phyloP scores from a whole-genome alignment of 2,797 vertebrate genomes.

The Darevskia nairensis region DNA sequence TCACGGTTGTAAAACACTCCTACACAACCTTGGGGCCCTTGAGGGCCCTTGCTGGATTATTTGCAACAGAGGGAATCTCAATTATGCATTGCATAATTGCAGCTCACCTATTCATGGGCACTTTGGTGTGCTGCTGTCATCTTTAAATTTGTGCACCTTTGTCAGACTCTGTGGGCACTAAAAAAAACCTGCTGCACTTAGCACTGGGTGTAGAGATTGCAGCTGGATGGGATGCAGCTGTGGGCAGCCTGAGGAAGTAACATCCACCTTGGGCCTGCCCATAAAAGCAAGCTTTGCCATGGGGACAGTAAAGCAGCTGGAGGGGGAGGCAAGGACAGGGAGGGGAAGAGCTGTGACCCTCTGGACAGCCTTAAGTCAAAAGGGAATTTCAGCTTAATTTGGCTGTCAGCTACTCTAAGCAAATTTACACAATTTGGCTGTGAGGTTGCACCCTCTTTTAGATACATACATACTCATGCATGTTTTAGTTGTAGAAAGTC shows the following conservation, averaged over 20 bases:
- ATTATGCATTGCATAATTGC: not conserved
- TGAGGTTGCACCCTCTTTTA: not conserved
- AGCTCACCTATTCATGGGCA: not conserved
- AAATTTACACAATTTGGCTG: no score
- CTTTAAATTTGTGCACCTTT: no score
- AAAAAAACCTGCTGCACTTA: not conserved
- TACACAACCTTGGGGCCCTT: not conserved
- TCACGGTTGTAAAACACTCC: constrained; percentile 12
- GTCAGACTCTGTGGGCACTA: not conserved
- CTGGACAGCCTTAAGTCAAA: not conserved
- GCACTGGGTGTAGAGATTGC: no score
- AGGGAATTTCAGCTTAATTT: not conserved
- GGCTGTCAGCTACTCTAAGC: not conserved
- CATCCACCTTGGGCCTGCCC: no score
- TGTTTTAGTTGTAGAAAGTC: not conserved
- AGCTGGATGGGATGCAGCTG: no score
- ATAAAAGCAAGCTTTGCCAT: no score
- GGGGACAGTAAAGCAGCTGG: no score
- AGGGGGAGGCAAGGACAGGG: no score
- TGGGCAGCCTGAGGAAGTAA: no score
- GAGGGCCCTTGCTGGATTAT: not conserved
- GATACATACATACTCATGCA: not conserved
- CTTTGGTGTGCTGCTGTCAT: not conserved
- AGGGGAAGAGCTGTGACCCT: no score
- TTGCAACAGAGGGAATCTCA: not conserved